Percentiles rank a stretch among this genome's conserved stretches.
phyloP scores from a whole-genome alignment of 1,140 invertebrate species.

The Cotesia typhae region DNA sequence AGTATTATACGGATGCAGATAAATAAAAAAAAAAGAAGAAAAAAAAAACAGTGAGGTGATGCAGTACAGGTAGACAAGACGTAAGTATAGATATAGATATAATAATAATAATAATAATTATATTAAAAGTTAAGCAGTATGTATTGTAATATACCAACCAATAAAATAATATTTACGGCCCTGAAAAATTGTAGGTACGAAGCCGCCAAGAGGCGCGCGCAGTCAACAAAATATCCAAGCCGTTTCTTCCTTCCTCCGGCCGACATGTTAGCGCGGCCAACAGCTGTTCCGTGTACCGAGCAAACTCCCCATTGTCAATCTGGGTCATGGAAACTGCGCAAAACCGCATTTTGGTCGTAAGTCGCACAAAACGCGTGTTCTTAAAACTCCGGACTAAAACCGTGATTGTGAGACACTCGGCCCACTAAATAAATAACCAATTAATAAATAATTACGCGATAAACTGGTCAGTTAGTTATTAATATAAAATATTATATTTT shows the following conservation, averaged over 20 bases:
- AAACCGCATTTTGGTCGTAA: conserved; percentile 47
- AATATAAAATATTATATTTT: too few species aligned
- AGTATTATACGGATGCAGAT: too few species aligned
- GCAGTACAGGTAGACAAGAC: too few species aligned
- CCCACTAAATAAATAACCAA: conserved; percentile 37
- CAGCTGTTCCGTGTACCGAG: conserved; percentile 64
- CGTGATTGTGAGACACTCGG: conserved; percentile 26
- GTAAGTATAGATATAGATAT: too few species aligned
- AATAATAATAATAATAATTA: background rate
- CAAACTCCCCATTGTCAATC: conserved; percentile 62
- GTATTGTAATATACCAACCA: background rate
- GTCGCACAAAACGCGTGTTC: conserved; percentile 36
- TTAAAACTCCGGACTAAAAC: conserved; percentile 9
- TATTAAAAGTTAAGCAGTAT: background rate
- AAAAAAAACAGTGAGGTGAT: too few species aligned
- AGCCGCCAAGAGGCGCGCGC: conserved; percentile 62
- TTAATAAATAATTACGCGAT: conserved; percentile 36
- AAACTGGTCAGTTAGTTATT: conserved; percentile 22
- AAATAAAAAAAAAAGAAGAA: too few species aligned
- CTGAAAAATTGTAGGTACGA: conserved; percentile 57
- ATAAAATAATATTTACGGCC: conserved; percentile 45
- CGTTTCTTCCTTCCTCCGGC: conserved; percentile 51
- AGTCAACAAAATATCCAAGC: conserved; percentile 56
- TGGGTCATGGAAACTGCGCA: conserved; percentile 66
- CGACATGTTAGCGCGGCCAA: conserved; percentile 60